A percentile compares a stretch with the other conserved stretches of the same genome.
Conservation (phyloP, 2,797 vertebrate species). For the Argentina silus region DNA sequence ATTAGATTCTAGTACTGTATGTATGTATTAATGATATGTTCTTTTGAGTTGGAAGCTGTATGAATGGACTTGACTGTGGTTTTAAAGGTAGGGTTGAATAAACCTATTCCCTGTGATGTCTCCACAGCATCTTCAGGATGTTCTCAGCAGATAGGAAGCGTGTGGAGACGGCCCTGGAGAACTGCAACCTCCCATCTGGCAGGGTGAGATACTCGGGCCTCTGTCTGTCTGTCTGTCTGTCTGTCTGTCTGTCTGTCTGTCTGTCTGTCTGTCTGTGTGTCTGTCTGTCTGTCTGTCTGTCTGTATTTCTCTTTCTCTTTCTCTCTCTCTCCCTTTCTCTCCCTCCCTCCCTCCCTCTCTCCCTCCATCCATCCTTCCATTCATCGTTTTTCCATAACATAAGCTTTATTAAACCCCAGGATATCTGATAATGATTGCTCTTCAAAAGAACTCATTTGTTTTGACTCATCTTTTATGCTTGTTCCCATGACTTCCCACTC, state of each 20-base stretch:
- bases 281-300: not conserved
- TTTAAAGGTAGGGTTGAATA: too few relatives aligned
- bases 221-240: conserved; percentile 17
- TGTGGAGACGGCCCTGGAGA: conserved; percentile 93
- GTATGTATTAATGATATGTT: too few relatives aligned
- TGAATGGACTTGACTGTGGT: too few relatives aligned
- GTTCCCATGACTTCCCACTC: conserved; percentile 48
- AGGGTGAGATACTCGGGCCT: conserved; percentile 81
- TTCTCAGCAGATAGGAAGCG: conserved; percentile 95
- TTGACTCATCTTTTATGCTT: conserved; percentile 44
- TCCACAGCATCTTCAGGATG: conserved; percentile 89
- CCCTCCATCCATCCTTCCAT: not conserved
- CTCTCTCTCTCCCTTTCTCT: not conserved
- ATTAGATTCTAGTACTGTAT: too few relatives aligned
- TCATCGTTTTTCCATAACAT: not conserved
- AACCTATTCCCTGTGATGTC: conserved; percentile 17
- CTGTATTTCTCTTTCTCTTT: not conserved
- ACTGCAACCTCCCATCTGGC: conserved; percentile 92
- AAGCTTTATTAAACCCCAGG: conserved; percentile 28
- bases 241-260: not conserved
- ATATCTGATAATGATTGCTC: conserved; percentile 41
- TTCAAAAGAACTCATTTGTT: conserved; percentile 35
- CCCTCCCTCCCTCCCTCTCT: not conserved
- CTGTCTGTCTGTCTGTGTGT: not conserved
- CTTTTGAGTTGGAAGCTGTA: too few relatives aligned